phyloP scores from a whole-genome alignment of 2,888 invertebrate species.

The Ischnus inquisitorius region DNA sequence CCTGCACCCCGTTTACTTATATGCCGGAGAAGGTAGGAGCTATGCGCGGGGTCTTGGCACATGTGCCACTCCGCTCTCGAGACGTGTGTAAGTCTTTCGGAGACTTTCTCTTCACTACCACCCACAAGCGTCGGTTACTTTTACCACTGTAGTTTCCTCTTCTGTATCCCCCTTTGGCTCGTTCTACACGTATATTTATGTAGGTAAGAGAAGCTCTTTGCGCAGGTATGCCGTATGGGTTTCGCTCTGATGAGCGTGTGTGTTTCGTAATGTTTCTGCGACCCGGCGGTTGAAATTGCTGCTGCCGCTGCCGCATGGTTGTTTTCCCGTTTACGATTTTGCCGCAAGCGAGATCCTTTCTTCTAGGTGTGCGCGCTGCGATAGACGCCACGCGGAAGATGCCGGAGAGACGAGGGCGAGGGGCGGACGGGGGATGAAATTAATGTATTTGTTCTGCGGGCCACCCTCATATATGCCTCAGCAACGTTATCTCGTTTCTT shows the following conservation, averaged over 20 bases:
- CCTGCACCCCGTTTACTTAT: conserved; percentile 83
- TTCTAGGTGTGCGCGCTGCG: conserved; percentile 48
- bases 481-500: conserved; percentile 73
- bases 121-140: background rate
- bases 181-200: conserved; percentile 35
- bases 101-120: conserved; percentile 43
- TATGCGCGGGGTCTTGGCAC: conserved; percentile 65
- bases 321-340: conserved; percentile 3
- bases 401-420: conserved; percentile 58
- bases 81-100: conserved; percentile 67
- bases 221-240: conserved; percentile 6
- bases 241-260: conserved; percentile 35
- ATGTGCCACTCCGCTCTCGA: conserved; percentile 66
- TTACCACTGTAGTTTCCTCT: background rate
- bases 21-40: conserved; percentile 76
- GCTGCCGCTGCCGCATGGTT: background rate
- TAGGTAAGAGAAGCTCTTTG: conserved; percentile 10
- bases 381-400: conserved; percentile 45
- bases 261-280: conserved; percentile 34
- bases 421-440: conserved; percentile 82
- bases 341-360: conserved; percentile 1
- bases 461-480: conserved; percentile 81
- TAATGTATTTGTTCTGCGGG: conserved; percentile 84
- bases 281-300: background rate
- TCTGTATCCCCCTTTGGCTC: background rate